Base-by-base conservation (phyloP, 2,797 vertebrate species). In the Xiphorhynchus erythropygius region DNA sequence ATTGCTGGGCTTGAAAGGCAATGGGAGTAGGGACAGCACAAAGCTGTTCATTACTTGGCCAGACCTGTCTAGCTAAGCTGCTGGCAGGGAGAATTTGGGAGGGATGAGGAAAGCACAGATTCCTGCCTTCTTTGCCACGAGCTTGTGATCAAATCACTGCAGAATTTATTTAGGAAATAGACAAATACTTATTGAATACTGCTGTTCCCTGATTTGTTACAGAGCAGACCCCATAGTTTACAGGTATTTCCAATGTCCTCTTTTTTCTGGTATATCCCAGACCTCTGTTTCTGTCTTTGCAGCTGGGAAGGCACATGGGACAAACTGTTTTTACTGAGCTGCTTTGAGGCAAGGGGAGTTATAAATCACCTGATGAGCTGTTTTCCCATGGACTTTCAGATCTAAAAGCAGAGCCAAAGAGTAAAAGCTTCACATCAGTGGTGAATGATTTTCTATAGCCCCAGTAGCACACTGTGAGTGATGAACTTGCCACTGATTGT, bases 281-380 rank as follows among this genome's bases (percentile, higher is more conserved):
- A 55, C 19, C 18, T 88, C 57, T 76, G 32, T 28, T 67, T 49
- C 63, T 73, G n/a, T 19, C 25, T 47, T 47, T 18, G 42, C 9
- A 39, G 6, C 0, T 44, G 11, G 24, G 37, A 37, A 59, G 52
- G 35, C 41, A 73, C 5, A 11, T 1, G 39, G 37, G 21, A 65
- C 28, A 57, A 55, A 70, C 14, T 9, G n/a, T 0, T 39, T 80
- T 75, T 30, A 32, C 4, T 2, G 32, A 0, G 0, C 52, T 80
- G 35, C 41, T 88, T 74, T 56, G 62, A 49, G 33, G 39, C 44
- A 18, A 76, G 32, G 52, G 28, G 41, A 69, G 57, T 1, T 56
- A 49, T 22, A 89, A 82, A 79, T 46, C 59, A 79, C 5, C 44
- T 14, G 14, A 30, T 24, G 28, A 3, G 2, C n/a, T 9, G 0